Evolutionary conservation across 2,888 invertebrate genomes (phyloP), one percentile per base, ranked within the genome.

Genomic region (Dynastes tityus): DNA sequence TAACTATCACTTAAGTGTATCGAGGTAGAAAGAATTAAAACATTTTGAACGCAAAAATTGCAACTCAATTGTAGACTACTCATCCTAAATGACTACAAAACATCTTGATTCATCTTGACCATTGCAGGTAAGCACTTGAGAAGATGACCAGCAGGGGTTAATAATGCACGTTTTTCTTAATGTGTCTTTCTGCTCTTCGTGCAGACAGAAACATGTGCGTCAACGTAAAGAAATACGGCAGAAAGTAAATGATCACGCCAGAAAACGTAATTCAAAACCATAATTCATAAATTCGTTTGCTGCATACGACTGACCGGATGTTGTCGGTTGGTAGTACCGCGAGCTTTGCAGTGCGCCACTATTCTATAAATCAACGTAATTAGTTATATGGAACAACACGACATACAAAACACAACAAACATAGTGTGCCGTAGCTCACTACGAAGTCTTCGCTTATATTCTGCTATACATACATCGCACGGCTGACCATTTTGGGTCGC

Each of bases 361-460:
- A 71, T 77, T 79, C 78, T 76, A 80, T 80, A 80, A 79, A 80
- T 80, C 80, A 79, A 79, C 80, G 79, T 79, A 80, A 80, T 80
- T 80, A 79, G 79, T 78, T 68, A 40, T 68, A 37, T 58, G 37
- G 71, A 58, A 71, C 71, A 71, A 37, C 71, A 61, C 22, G 51
- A 49, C 27, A n/a, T 16, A 49, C 11, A 45, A 8, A 45, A 45
- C 6, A 37, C 45, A 45, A 45, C 22, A 61, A 29, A 68, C 49
- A 49, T 13, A 51, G 68, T n/a, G 32, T 5, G n/a, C 27, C 53
- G 13, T 3, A 4, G 51, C 70, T 27, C 27, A 51, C 11, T 51
- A 45, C 70, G 70, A 13, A 53, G 22, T 32, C 70, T 29, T 27
- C 70, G 70, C 70, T 22, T 29, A n/a, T 37, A 5, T 5, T 37